Conservation (phyloP, 2,888 invertebrate species). For the Mythimna impura region DNA sequence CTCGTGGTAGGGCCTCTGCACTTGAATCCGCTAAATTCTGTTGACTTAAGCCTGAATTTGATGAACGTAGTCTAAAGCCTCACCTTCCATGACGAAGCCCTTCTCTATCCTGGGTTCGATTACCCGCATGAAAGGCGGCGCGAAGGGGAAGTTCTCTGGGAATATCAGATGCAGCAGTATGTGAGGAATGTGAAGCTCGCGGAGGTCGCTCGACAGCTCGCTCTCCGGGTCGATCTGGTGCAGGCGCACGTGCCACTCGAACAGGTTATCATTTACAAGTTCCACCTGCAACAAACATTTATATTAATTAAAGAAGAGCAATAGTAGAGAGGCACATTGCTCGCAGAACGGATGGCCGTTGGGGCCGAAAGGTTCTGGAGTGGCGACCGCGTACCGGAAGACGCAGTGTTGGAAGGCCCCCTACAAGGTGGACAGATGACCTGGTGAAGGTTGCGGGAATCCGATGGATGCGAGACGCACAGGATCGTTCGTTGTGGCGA, state of each 20-base stretch:
- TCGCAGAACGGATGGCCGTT: too few species aligned
- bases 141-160: slow-evolving; percentile 97
- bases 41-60: background rate
- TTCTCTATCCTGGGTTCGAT: slow-evolving; percentile 95
- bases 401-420: too few species aligned
- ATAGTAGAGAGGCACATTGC: too few species aligned
- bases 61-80: slow-evolving; percentile 14
- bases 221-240: slow-evolving; percentile 96
- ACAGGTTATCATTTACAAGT: slow-evolving; percentile 95
- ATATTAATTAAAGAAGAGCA: background rate
- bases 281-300: slow-evolving; percentile 89
- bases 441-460: too few species aligned
- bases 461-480: too few species aligned
- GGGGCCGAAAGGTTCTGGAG: too few species aligned
- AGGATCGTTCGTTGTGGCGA: too few species aligned
- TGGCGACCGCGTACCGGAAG: too few species aligned
- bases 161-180: slow-evolving; percentile 95
- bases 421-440: too few species aligned
- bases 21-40: background rate
- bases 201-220: slow-evolving; percentile 95
- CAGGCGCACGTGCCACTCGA: slow-evolving; percentile 96
- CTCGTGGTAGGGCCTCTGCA: slow-evolving; percentile 2
- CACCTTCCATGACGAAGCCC: slow-evolving; percentile 96
- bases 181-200: slow-evolving; percentile 93
- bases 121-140: slow-evolving; percentile 96